phyloP scores from a whole-genome alignment of 2,888 invertebrate genomes.

The Oligia strigilis region DNA sequence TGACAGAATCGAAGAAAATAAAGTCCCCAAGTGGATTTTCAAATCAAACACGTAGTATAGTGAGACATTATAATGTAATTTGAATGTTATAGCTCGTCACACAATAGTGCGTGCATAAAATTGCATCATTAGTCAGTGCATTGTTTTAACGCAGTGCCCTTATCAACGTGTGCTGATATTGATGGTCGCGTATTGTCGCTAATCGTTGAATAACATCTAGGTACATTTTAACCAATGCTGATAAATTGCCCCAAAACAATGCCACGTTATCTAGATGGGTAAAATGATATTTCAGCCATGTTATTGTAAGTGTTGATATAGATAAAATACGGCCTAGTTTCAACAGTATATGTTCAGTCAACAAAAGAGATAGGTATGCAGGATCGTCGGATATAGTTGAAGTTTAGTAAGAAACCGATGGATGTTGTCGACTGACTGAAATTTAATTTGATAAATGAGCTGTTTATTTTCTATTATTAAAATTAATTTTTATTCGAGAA shows the following conservation, averaged over 20 bases:
- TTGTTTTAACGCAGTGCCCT: constrained; percentile 63
- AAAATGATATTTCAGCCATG: constrained; percentile 47
- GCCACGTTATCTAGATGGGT: constrained; percentile 53
- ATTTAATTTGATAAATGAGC: too few relatives aligned
- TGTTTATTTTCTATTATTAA: too few relatives aligned
- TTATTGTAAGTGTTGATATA: constrained; percentile 46
- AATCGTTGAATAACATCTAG: constrained; percentile 59
- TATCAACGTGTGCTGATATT: constrained; percentile 53
- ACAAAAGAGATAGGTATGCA: too few relatives aligned
- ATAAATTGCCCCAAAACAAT: constrained; percentile 61
- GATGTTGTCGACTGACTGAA: too few relatives aligned
- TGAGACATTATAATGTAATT: constrained; percentile 46
- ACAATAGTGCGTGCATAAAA: constrained; percentile 55
- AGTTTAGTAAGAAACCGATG: too few relatives aligned
- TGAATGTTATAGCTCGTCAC: constrained; percentile 47
- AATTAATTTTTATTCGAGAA: too few relatives aligned
- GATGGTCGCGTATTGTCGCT: constrained; percentile 52
- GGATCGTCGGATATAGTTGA: too few relatives aligned
- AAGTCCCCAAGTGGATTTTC: constrained; percentile 31
- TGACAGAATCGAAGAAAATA: constrained; percentile 38
- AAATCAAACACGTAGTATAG: constrained; percentile 36
- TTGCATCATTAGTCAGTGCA: constrained; percentile 65
- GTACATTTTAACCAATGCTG: constrained; percentile 56
- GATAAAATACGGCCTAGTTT: constrained; percentile 26
- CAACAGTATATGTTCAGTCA: not conserved